Conservation (phyloP, 2,888 invertebrate genomes). For the Gonocerus acuteangulatus region DNA sequence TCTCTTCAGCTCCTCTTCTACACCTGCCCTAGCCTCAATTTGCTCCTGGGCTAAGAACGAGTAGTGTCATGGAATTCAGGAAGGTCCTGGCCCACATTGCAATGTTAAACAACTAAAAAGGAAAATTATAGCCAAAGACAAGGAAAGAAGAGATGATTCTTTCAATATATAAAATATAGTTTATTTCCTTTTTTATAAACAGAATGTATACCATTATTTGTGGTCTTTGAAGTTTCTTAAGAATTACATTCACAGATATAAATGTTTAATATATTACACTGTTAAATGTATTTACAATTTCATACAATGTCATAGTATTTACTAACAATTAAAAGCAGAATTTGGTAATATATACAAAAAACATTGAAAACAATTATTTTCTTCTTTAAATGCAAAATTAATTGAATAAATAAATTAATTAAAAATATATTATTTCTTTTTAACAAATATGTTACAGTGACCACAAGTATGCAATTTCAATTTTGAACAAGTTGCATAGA, state of each 20-base stretch:
- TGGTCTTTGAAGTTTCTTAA: constrained; percentile 18
- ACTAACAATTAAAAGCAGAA: constrained; percentile 20
- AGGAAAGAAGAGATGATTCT: neutral
- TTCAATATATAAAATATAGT: constrained; percentile 19
- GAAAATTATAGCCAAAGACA: neutral
- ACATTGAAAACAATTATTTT: constrained; percentile 5
- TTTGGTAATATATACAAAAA: constrained; percentile 8
- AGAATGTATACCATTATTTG: constrained; percentile 21
- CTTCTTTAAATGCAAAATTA: neutral
- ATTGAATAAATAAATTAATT: neutral
- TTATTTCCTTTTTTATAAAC: constrained; percentile 21
- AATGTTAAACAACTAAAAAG: too few relatives aligned
- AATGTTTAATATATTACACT: constrained; percentile 16
- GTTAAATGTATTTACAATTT: constrained; percentile 6
- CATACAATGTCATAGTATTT: too few relatives aligned
- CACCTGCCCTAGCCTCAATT: too few relatives aligned
- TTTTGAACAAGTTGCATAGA: too few relatives aligned
- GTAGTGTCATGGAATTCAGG: too few relatives aligned
- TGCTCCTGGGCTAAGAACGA: too few relatives aligned
- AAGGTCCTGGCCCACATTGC: too few relatives aligned
- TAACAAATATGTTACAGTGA: neutral
- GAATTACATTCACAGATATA: constrained; percentile 19
- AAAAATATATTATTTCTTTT: neutral
- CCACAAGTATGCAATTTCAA: neutral
- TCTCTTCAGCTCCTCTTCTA: too few relatives aligned